Conservation (phyloP, 1,140 invertebrate genomes). For the Thaumetopoea pityocampa region DNA sequence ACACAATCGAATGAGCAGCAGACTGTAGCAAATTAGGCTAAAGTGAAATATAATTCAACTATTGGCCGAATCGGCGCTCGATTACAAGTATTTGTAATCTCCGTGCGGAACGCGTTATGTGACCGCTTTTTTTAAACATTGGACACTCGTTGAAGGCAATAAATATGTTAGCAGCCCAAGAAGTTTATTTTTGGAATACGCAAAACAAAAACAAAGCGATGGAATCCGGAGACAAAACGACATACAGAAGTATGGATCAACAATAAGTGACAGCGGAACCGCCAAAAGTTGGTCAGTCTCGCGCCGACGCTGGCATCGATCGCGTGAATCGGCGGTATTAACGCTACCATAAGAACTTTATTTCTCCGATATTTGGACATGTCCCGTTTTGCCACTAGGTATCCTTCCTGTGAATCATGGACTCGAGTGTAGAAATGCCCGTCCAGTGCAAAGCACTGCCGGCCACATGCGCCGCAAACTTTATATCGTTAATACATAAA, state of each 20-base stretch:
- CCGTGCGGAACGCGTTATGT: too few species aligned
- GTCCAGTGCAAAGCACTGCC: constrained; percentile 39
- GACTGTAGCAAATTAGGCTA: too few species aligned
- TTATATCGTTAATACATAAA: constrained; percentile 26
- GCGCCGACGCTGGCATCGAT: constrained; percentile 59
- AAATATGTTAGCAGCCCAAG: not conserved
- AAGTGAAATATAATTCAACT: too few species aligned
- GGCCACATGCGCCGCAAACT: constrained; percentile 36
- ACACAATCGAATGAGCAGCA: too few species aligned
- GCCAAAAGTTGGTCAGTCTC: constrained; percentile 50
- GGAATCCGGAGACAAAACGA: constrained; percentile 14
- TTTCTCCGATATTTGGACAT: constrained; percentile 54
- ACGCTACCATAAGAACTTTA: constrained; percentile 33
- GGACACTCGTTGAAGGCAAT: too few species aligned
- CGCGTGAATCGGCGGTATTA: constrained; percentile 44
- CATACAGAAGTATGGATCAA: constrained; percentile 25
- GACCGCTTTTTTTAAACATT: too few species aligned
- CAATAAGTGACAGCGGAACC: constrained; percentile 25
- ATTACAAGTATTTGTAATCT: too few species aligned
- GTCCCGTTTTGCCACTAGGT: constrained; percentile 55
- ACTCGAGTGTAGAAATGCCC: constrained; percentile 38
- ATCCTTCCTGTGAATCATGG: constrained; percentile 68
- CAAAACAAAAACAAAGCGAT: constrained; percentile 22
- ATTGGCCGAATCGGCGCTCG: too few species aligned
- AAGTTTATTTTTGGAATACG: constrained; percentile 2